phyloP scores from a whole-genome alignment of 2,888 invertebrate genomes.

The Callyntrura guangdongensis region DNA sequence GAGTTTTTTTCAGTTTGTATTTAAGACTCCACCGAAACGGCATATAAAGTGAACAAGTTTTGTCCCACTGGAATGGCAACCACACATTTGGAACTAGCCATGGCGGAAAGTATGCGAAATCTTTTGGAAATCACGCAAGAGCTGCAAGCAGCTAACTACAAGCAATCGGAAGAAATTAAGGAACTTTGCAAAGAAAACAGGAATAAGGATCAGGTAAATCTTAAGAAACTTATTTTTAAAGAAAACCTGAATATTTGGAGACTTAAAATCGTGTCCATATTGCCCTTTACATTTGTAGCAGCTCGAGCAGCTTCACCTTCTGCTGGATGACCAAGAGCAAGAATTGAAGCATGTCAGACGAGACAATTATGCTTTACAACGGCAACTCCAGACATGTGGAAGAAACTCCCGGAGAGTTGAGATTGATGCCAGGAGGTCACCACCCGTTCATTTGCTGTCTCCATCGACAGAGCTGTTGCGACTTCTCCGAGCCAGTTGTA shows the following conservation, averaged over 20 bases:
- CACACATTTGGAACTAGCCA: background rate
- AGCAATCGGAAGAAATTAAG: background rate
- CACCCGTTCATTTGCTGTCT: no score
- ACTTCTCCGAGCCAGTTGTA: background rate
- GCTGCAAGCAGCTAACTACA: background rate
- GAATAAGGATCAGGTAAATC: background rate
- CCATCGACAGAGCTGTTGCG: background rate
- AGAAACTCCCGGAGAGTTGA: no score
- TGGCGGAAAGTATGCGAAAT: background rate
- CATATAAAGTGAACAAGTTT: no score
- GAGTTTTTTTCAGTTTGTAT: no score
- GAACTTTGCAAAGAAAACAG: background rate
- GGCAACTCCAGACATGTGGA: no score
- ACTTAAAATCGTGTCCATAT: no score
- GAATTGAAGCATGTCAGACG: background rate
- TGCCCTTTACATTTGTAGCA: no score
- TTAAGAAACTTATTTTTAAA: background rate
- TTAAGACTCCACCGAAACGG: no score
- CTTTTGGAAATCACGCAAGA: background rate
- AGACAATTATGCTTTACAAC: background rate
- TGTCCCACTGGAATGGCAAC: no score
- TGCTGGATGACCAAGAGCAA: background rate
- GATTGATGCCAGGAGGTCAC: no score
- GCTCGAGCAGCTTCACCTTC: background rate
- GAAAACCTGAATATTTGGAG: no score